phyloP scores from a whole-genome alignment of 2,113 vertebrate species.

The Elephas maximus region DNA sequence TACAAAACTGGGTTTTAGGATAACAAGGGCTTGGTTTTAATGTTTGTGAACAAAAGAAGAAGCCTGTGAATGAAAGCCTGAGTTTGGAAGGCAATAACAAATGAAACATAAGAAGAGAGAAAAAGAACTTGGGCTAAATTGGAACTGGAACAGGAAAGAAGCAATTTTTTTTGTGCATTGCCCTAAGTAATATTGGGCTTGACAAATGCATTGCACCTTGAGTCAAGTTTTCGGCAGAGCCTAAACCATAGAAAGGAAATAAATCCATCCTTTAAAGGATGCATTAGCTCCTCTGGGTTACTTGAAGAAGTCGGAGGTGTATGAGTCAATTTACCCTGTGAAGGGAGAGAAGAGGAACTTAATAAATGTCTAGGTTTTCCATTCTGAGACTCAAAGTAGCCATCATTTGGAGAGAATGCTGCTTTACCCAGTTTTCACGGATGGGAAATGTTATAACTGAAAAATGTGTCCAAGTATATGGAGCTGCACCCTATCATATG shows the following conservation, averaged over 20 bases:
- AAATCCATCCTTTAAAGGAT: background rate
- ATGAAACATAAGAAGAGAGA: background rate
- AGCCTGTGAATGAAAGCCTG: background rate
- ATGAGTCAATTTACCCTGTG: background rate
- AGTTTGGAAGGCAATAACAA: conserved; percentile 1
- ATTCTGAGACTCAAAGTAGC: background rate
- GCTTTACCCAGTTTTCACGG: background rate
- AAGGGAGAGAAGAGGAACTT: background rate
- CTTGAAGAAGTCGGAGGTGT: background rate
- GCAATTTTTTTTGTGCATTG: background rate
- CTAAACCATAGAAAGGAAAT: background rate
- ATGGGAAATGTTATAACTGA: background rate
- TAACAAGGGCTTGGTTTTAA: conserved; percentile 53
- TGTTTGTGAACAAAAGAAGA: conserved; percentile 53
- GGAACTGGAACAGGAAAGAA: background rate
- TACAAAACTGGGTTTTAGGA: conserved; percentile 14
- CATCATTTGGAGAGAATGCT: background rate
- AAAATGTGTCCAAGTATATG: background rate
- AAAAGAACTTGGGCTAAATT: background rate
- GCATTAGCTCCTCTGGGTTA: background rate
- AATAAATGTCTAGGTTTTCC: background rate
- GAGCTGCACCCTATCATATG: too few species aligned
- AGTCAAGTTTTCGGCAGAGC: background rate
- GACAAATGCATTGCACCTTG: background rate
- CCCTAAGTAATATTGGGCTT: background rate